Conservation (phyloP, 37 sponge, comb jelly and placozoan genomes). For the Haliclona indistincta region DNA sequence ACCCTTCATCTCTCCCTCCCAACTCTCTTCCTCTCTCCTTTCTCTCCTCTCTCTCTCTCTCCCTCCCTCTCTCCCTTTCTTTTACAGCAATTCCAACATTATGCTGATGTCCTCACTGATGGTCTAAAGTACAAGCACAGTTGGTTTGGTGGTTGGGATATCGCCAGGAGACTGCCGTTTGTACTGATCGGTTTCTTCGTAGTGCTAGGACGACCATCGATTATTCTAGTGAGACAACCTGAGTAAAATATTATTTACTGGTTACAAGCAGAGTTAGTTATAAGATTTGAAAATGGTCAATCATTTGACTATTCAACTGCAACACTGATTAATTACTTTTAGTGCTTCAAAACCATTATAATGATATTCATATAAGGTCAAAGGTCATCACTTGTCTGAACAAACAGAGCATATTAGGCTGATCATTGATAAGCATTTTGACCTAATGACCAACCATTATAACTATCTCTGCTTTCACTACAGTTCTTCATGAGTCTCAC, state of each 20-base stretch:
- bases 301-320: too few relatives aligned
- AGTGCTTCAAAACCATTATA: too few relatives aligned
- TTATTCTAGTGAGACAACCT: constrained; percentile 56
- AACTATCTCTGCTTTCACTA: background rate
- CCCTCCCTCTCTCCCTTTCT: background rate
- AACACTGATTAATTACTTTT: too few relatives aligned
- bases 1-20: background rate
- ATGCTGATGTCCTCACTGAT: constrained; percentile 69
- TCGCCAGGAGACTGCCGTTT: constrained; percentile 65
- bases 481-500: constrained; percentile 67
- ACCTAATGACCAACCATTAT: too few relatives aligned
- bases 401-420: too few relatives aligned
- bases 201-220: constrained; percentile 51
- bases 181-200: constrained; percentile 52
- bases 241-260: background rate
- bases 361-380: too few relatives aligned
- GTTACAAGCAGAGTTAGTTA: background rate
- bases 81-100: constrained; percentile 63
- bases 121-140: constrained; percentile 60
- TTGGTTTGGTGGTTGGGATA: constrained; percentile 83
- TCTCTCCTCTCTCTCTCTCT: background rate
- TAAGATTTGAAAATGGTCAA: too few relatives aligned
- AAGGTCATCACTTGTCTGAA: too few relatives aligned
- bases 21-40: background rate
- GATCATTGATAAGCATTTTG: too few relatives aligned